Percentiles rank a stretch among this genome's conserved stretches.
These are phyloP conservation scores for Quadroppia sp. DNA, from an alignment of 2,888 invertebrate genomes.

Conservation along the genomic window DNA sequence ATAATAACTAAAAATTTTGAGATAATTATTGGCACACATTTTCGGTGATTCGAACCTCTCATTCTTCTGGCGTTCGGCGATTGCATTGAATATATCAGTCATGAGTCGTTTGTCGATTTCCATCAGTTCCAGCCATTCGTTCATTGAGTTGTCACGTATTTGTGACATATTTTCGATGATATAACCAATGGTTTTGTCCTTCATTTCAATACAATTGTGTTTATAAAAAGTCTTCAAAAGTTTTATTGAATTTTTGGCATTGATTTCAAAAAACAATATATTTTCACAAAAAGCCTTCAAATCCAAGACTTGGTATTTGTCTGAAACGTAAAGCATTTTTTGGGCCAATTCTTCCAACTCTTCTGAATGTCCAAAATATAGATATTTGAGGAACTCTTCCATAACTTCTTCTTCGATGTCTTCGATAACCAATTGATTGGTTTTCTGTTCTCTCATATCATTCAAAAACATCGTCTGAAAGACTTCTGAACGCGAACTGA, in stretches of 20 bases:
- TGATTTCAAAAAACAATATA: neutral
- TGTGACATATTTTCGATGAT: neutral
- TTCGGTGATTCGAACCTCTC: no score
- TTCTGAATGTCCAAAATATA: neutral
- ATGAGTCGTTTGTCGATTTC: no score
- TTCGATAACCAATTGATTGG: neutral
- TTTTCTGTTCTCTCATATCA: neutral
- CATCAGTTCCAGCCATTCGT: no score
- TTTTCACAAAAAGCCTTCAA: neutral
- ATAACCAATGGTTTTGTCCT: neutral
- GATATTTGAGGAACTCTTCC: neutral
- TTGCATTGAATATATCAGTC: no score
- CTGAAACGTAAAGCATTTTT: neutral
- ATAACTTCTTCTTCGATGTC: neutral
- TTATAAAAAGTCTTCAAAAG: no score
- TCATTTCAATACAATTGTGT: neutral
- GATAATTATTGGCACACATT: no score
- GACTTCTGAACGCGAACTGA: neutral
- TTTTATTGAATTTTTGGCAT: neutral
- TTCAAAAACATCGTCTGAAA: neutral
- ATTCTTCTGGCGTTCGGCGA: no score
- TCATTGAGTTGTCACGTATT: no score
- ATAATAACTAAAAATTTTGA: no score
- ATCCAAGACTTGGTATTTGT: neutral
- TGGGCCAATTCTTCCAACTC: neutral